phyloP scores from a whole-genome alignment of 2,888 invertebrate genomes.

The Campoletis raptor region DNA sequence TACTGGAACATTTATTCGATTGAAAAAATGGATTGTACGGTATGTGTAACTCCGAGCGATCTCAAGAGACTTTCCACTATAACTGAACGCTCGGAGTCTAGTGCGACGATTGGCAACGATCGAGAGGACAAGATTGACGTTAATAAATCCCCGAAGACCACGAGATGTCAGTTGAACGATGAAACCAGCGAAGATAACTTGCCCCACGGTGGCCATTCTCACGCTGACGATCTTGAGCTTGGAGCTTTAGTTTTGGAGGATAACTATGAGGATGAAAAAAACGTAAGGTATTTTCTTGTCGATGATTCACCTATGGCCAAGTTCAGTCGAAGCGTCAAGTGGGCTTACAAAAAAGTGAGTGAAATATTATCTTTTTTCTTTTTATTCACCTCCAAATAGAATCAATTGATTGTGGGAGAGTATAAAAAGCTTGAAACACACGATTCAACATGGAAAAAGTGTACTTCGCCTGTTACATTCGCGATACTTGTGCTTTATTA shows the following conservation, averaged over 20 bases:
- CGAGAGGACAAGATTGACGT: conserved; percentile 67
- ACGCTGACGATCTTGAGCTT: conserved; percentile 38
- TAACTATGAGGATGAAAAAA: conserved; percentile 67
- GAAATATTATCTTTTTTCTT: conserved; percentile 18
- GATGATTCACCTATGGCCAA: conserved; percentile 80
- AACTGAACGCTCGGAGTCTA: conserved; percentile 76
- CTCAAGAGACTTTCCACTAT: conserved; percentile 79
- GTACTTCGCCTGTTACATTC: too few species aligned
- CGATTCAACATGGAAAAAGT: too few species aligned
- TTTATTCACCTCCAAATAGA: not conserved
- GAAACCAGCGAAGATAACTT: conserved; percentile 6
- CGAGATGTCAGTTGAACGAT: not conserved
- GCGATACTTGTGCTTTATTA: too few species aligned
- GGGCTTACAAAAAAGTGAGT: conserved; percentile 82
- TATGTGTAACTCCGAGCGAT: conserved; percentile 73
- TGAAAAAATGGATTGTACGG: conserved; percentile 74
- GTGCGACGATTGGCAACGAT: conserved; percentile 67
- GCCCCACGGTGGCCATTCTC: conserved; percentile 48
- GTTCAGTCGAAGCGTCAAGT: conserved; percentile 79
- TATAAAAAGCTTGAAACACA: too few species aligned
- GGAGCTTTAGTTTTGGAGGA: conserved; percentile 44
- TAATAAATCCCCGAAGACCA: conserved; percentile 45
- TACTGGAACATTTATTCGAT: not conserved
- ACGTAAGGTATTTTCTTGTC: conserved; percentile 78
- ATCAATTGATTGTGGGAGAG: not conserved